Evolutionary conservation across 2,888 invertebrate genomes (phyloP), one percentile per base, ranked within the genome.

Genomic region (Leucophenga maculata): DNA sequence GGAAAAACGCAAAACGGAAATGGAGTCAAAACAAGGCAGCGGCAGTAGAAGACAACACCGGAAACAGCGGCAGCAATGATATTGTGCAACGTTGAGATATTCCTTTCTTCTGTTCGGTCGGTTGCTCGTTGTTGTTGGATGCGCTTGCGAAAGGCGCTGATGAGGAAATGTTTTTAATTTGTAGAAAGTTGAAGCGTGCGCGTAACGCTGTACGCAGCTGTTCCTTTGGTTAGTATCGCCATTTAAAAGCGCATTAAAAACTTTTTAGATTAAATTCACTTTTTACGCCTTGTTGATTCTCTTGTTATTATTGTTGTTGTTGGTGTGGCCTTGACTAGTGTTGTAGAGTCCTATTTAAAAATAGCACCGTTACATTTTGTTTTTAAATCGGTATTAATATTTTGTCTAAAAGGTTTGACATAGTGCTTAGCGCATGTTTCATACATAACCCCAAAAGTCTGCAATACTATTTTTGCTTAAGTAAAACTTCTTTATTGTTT

Each of bases 211-310:
- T 14, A 18, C 0, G 68, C 54, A 39, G 50, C 66, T 16, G 31
- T n/a, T n/a, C n/a, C n/a, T 48, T 16, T 9, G 22, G 62, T 60
- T 66, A 46, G 76, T 78, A 82, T 72, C 80, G 82, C 85, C 84
- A 86, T 86, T 86, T 86, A 86, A 86, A 86, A 86, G 82, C 85
- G 84, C 83, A 86, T 86, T 86, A 86, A 86, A 86, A 86, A 86
- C 78, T 86, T 86, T 86, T 86, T 85, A 86, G 86, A 86, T 86
- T 86, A 86, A 86, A 85, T 86, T 85, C 80, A 76, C 78, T 75
- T 69, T 74, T 74, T 73, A 69, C 71, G 70, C 32, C 65, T 65
- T 69, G 20, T 52, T 26, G 20, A 69, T 59, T 62, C 68, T 73
- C 55, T 71, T 71, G 22, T 54, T 22, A 59, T 31, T 50, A 69